phyloP scores from a whole-genome alignment of 2,797 vertebrate species.

The Pristis pectinata region DNA sequence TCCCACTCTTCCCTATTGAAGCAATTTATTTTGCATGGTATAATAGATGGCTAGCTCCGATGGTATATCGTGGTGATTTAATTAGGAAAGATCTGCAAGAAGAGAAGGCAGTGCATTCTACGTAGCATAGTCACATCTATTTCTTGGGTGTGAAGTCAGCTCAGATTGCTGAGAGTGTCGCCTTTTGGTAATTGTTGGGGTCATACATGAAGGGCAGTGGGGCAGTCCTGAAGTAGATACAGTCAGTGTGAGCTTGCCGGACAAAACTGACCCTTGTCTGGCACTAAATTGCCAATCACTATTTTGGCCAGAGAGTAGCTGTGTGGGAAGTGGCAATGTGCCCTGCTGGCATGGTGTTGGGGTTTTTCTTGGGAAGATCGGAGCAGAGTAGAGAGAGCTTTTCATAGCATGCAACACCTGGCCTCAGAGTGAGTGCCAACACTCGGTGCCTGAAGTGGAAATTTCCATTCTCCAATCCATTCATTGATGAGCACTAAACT shows the following conservation, averaged over 20 bases:
- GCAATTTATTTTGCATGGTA: slow-evolving; percentile 20
- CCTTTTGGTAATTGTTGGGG: not conserved
- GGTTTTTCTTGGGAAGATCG: not conserved
- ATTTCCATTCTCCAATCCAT: slow-evolving; percentile 2
- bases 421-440: not conserved
- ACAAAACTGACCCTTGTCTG: not conserved
- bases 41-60: not conserved
- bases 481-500: not conserved
- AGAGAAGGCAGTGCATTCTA: not conserved
- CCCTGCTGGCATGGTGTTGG: not conserved
- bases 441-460: not conserved
- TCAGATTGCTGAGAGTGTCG: not conserved
- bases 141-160: not conserved
- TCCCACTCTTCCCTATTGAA: slow-evolving; percentile 11
- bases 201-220: not conserved
- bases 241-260: not conserved
- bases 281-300: not conserved
- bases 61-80: not conserved
- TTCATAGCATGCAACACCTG: not conserved
- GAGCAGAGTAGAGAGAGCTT: not conserved
- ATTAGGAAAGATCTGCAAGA: not conserved
- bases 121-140: not conserved
- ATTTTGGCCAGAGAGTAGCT: not conserved
- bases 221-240: not conserved
- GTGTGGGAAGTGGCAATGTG: not conserved